A percentile compares a stretch with the other conserved stretches of the same genome.
Evolutionary conservation across 1,140 invertebrate species (phyloP).

Genomic region (Brachionus angularis): DNA sequence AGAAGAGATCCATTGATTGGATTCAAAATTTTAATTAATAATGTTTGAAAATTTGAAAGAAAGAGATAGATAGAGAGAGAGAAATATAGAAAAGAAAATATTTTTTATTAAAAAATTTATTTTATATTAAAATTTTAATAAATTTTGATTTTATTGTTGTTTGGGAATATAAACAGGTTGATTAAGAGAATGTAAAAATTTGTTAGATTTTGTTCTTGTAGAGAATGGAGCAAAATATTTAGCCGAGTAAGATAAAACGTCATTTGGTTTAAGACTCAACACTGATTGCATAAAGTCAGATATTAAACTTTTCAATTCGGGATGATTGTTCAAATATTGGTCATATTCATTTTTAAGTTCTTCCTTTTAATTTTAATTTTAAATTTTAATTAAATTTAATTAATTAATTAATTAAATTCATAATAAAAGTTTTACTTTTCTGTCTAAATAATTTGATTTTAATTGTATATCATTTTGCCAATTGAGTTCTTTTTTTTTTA

Average conservation of each 20-base stretch:
- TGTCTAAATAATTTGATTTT: slow-evolving; percentile 55
- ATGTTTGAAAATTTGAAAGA: too few relatives aligned
- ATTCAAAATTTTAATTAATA: too few relatives aligned
- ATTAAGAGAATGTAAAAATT: slow-evolving; percentile 6
- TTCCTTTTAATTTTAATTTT: too few relatives aligned
- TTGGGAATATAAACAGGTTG: slow-evolving; percentile 20
- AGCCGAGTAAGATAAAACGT: slow-evolving; percentile 55
- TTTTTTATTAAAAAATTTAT: too few relatives aligned
- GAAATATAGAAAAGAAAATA: too few relatives aligned
- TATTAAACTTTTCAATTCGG: slow-evolving; percentile 54
- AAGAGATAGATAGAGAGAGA: too few relatives aligned
- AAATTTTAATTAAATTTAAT: too few relatives aligned
- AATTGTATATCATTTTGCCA: slow-evolving; percentile 58
- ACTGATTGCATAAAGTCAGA: slow-evolving; percentile 58
- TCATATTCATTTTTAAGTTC: slow-evolving; percentile 55
- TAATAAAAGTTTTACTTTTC: too few relatives aligned
- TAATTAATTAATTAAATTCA: too few relatives aligned
- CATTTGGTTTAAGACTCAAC: slow-evolving; percentile 56
- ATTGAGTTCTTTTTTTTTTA: slow-evolving; percentile 53
- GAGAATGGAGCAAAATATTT: slow-evolving; percentile 57
- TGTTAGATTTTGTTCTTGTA: slow-evolving; percentile 47
- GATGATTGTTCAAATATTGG: slow-evolving; percentile 55
- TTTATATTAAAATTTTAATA: slow-evolving; percentile 10
- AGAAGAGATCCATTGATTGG: too few relatives aligned
- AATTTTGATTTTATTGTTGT: neutral